phyloP scores from a whole-genome alignment of 2,113 vertebrate genomes.

The Syrmaticus mikado region DNA sequence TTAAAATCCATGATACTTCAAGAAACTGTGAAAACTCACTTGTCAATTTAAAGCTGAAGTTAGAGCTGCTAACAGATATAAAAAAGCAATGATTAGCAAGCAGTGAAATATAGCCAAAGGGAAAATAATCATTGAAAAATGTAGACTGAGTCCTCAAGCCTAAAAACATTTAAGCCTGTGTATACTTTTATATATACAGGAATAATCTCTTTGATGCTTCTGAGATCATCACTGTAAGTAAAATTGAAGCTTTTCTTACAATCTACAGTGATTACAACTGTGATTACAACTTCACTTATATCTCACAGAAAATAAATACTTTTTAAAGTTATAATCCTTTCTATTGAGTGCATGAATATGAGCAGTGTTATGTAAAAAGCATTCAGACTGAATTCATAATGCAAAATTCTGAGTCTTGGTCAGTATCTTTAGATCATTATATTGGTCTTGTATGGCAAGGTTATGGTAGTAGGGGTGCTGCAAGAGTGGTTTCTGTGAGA shows the following conservation, averaged over 20 bases:
- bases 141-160: neutral
- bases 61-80: neutral
- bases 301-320: neutral
- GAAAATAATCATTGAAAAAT: neutral
- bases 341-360: neutral
- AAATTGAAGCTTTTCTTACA: neutral
- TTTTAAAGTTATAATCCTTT: neutral
- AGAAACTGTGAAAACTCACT: neutral
- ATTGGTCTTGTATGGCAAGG: neutral
- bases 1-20: constrained; percentile 34
- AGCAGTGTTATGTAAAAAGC: neutral
- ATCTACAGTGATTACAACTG: neutral
- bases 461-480: neutral
- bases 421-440: neutral
- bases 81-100: neutral
- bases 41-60: neutral
- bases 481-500: neutral
- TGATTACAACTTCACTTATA: neutral
- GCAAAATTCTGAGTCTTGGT: neutral
- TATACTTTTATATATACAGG: neutral
- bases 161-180: neutral
- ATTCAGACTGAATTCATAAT: neutral
- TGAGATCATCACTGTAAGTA: neutral
- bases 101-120: neutral
- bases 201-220: neutral